Base-by-base conservation (phyloP, 2,888 invertebrate species). In the Eupithecia subumbrata region DNA sequence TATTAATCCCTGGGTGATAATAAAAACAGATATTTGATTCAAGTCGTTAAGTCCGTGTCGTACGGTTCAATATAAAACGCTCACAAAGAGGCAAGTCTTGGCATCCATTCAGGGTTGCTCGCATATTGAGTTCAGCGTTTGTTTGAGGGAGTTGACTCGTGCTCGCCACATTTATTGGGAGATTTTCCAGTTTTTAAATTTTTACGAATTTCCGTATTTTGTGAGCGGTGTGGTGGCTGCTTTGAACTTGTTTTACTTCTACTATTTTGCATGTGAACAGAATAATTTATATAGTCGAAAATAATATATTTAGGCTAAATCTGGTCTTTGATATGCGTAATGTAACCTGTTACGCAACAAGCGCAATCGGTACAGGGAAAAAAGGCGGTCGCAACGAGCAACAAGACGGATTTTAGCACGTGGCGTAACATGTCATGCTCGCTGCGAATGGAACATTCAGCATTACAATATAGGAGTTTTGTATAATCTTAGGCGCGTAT, bases 121-220 rank as follows among this genome's bases (percentile, higher is more conserved):
- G 89, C 91, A 92, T 92, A 93, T 93, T 93, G 92, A 91, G 91
- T 91, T 88, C 88, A 87, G 83, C 89, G 88, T 89, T 90, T 91
- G 91, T 92, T 89, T 89, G 91, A 90, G 88, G 75, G 78, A 81
- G 78, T 81, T 79, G 88, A 85, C 86, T 86, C 84, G 85, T 85
- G 83, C 82, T 85, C 83, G 88, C 89, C 89, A 90, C 90, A 90
- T 90, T 87, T 90, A 89, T 91, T 89, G 87, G 88, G 87, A 84
- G 30, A 87, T 86, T 87, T 85, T 87, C 88, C 88, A 88, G 87
- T 87, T 88, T 88, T 87, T 84, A 84, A 84, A 84, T 83, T 82
- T 76, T 83, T 74, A 78, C 76, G 68, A 72, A 71, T 72, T 64
- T 48, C 22, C 30, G 60, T 34, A 56, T 56, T 70, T 70, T 56